A percentile compares a stretch with the other conserved stretches of the same genome.
phyloP scores from a whole-genome alignment of 1,140 invertebrate species.

The Orchestia grillus region DNA sequence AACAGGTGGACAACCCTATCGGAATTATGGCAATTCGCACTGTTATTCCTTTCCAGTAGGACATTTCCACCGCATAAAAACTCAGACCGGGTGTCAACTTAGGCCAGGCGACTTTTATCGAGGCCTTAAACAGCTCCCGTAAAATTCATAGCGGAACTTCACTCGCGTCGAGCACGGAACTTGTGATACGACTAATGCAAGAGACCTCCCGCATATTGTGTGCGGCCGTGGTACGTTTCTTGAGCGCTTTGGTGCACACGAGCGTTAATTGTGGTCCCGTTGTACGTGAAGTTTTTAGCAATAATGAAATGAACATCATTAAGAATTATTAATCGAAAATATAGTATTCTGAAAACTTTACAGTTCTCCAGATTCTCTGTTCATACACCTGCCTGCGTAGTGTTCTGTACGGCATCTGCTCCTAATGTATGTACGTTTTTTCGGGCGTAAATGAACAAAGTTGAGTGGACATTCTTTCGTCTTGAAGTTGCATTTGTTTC shows the following conservation, averaged over 20 bases:
- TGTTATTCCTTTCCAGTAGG: background rate
- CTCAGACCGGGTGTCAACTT: conserved; percentile 3
- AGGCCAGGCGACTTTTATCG: background rate
- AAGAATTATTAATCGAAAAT: background rate
- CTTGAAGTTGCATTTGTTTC: background rate
- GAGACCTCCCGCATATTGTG: background rate
- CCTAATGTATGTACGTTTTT: background rate
- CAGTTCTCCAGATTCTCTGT: background rate
- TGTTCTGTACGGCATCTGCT: background rate
- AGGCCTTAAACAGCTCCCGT: background rate
- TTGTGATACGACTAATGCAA: conserved; percentile 11
- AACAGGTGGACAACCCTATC: background rate
- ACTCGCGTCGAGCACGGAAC: background rate
- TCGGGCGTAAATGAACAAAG: background rate
- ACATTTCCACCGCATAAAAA: background rate
- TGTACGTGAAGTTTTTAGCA: background rate
- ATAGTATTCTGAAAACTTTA: background rate
- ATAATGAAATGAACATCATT: background rate
- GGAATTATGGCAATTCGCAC: background rate
- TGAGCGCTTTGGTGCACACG: background rate
- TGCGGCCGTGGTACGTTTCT: background rate
- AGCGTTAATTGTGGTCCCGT: background rate
- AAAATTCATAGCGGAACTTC: conserved; percentile 39
- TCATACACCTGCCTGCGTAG: background rate
- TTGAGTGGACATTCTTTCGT: background rate